Percentiles rank a stretch among this genome's conserved stretches.
phyloP scores from a whole-genome alignment of 2,113 vertebrate genomes.

The Erpornis zantholeuca region DNA sequence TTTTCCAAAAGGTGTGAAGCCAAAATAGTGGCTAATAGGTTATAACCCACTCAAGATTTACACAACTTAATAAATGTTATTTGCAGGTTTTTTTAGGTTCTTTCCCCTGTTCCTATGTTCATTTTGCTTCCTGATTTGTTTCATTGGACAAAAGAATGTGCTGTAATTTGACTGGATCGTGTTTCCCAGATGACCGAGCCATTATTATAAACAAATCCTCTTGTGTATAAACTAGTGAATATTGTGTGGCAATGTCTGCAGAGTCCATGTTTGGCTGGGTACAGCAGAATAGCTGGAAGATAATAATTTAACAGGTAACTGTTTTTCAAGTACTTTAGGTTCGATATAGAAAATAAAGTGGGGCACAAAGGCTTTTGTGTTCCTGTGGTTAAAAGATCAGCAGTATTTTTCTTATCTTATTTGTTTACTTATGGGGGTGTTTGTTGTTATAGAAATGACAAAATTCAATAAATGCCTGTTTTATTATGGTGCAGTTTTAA shows the following conservation, averaged over 20 bases:
- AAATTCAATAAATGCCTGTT: not conserved
- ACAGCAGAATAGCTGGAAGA: not conserved
- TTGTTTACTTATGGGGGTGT: not conserved
- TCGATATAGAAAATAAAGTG: not conserved
- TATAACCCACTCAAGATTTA: not conserved
- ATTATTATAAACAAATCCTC: slow-evolving; percentile 19
- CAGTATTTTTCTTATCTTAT: not conserved
- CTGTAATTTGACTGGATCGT: not conserved
- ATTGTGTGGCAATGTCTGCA: not conserved
- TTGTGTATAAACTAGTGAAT: not conserved
- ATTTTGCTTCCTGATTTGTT: not conserved
- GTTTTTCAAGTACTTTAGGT: not conserved
- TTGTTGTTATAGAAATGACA: not conserved
- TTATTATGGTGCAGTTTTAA: not conserved
- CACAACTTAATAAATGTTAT: not conserved
- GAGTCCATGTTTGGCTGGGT: not conserved
- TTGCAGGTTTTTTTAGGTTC: not conserved
- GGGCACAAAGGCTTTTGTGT: not conserved
- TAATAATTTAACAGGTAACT: not conserved
- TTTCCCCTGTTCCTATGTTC: not conserved
- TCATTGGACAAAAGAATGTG: not conserved
- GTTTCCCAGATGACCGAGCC: slow-evolving; percentile 34
- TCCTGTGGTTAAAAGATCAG: not conserved
- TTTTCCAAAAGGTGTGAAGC: not conserved
- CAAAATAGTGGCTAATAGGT: not conserved